Evolutionary conservation across 2,113 vertebrate genomes (phyloP).

Genomic region (Atractosteus spatula): DNA sequence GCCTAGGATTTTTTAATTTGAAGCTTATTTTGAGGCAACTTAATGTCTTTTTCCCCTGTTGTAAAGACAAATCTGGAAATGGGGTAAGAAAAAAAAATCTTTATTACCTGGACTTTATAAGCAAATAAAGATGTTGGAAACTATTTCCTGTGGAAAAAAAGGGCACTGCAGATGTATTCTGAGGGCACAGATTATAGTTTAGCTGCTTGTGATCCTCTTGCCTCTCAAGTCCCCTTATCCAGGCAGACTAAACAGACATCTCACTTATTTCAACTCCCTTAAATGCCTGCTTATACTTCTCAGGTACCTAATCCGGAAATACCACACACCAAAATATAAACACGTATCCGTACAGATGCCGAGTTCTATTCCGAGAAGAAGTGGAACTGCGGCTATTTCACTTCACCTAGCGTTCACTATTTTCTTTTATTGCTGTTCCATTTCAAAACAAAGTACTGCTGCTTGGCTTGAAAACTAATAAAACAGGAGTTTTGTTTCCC

Average conservation of each 20-base stretch:
- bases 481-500: too few relatives aligned
- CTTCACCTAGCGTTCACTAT: too few relatives aligned
- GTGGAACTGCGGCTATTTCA: not conserved
- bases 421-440: too few relatives aligned
- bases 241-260: slow-evolving; percentile 50
- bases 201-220: slow-evolving; percentile 45
- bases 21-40: too few relatives aligned
- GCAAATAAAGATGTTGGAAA: not conserved
- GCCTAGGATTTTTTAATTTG: too few relatives aligned
- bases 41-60: too few relatives aligned
- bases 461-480: too few relatives aligned
- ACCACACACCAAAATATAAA: not conserved
- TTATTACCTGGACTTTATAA: not conserved
- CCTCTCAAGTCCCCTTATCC: slow-evolving; percentile 40
- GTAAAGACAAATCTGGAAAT: not conserved
- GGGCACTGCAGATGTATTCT: not conserved
- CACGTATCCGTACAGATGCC: not conserved
- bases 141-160: not conserved
- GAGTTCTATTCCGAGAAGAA: not conserved
- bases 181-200: slow-evolving; percentile 44
- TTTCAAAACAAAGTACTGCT: too few relatives aligned
- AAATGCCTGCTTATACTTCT: slow-evolving; percentile 49
- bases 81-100: not conserved
- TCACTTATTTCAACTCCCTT: slow-evolving; percentile 43
- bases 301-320: slow-evolving; percentile 36